A percentile compares a stretch with the other conserved stretches of the same genome.
Evolutionary conservation across 2,797 vertebrate species (phyloP).

Genomic region (Cichlasoma orientale): DNA sequence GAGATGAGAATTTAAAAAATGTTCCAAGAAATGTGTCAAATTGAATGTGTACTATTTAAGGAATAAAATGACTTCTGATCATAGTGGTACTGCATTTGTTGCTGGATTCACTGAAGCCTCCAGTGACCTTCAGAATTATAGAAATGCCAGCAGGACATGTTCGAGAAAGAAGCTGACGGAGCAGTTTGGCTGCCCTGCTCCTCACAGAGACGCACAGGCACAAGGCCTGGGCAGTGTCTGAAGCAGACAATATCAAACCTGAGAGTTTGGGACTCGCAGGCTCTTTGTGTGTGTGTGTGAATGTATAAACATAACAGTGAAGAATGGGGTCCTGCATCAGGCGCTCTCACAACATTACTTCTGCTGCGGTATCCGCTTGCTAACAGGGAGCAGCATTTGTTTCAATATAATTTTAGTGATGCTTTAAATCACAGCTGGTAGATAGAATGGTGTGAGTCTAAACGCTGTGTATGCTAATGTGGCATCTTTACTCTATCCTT

Average conservation of each 20-base stretch:
- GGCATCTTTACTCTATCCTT: background rate
- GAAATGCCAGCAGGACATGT: slow-evolving; percentile 29
- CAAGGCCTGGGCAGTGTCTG: background rate
- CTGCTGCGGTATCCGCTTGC: background rate
- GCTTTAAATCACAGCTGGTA: background rate
- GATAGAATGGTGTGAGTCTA: background rate
- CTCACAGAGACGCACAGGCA: slow-evolving; percentile 17
- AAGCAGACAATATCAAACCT: slow-evolving; percentile 20
- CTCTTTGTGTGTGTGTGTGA: background rate
- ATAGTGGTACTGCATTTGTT: background rate
- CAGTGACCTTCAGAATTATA: slow-evolving; percentile 31
- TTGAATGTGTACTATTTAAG: background rate
- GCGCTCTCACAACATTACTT: background rate
- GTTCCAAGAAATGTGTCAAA: background rate
- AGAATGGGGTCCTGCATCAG: background rate
- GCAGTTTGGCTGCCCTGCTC: slow-evolving; percentile 3
- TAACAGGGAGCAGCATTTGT: background rate
- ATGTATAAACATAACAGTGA: background rate
- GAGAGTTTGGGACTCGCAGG: slow-evolving; percentile 27
- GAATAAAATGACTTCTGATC: background rate
- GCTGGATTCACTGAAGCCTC: slow-evolving; percentile 6
- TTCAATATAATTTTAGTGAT: background rate
- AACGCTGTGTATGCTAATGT: background rate
- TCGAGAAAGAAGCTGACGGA: slow-evolving; percentile 34
- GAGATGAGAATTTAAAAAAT: background rate